Base-by-base conservation (phyloP, 2,888 invertebrate species). In the Eristalis pertinax region DNA sequence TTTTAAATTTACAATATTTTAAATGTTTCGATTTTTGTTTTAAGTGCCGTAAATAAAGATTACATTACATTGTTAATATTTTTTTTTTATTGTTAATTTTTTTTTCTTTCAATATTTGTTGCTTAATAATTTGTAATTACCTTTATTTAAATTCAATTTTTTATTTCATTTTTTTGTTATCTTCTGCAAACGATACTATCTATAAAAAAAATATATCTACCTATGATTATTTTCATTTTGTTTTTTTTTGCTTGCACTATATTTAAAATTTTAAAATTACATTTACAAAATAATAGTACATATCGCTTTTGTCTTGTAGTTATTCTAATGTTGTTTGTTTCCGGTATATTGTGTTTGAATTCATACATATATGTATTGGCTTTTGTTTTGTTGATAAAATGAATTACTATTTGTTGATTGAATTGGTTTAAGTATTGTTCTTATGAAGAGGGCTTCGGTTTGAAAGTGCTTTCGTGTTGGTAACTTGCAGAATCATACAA, bases 171-270 rank as follows among this genome's bases (percentile, higher is more conserved):
- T 69, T 81, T 76, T 84, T 84, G 78, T 87, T 78, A 68, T 84
- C 76, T 89, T 90, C 86, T 90, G 90, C 89, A 90, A 91, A 91
- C 89, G 90, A 89, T 90, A 90, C 89, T 86, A 86, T 87, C 88
- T 92, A 90, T 90, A 90, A 90, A 91, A 91, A 90, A 91, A 90
- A 91, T 91, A 91, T 84, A 26, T 88, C 88, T 88, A 84, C 80
- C 88, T 88, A 88, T 88, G 65, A 84, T 73, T 75, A 79, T 19
- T 50, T 50, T 50, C 38, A 22, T 68, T 75, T 76, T 22, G 35
- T 58, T 56, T 56, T 69, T 41, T 64, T 60, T 56, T 74, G 26
- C 8, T 70, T 77, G 65, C 63, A 78, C 72, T 87, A 38, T 70
- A 83, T 79, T 83, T 87, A 38, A 79, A 79, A 68, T 79, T 76